Conservation (phyloP, 2,797 vertebrate genomes). For the Chloroceryle inda region DNA sequence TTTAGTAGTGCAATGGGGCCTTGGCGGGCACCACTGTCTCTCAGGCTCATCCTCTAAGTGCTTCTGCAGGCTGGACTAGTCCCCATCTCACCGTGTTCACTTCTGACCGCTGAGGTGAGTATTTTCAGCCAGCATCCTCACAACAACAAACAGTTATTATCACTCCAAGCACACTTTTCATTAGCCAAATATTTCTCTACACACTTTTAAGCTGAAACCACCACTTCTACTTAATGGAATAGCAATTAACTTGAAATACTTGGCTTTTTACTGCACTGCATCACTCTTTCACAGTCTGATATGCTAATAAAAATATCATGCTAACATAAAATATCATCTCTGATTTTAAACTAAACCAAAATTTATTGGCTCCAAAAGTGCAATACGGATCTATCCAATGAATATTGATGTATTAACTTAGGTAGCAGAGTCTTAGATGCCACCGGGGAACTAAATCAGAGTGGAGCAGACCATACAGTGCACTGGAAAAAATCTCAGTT, state of each 20-base stretch:
- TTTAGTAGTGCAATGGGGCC: background rate
- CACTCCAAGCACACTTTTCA: slow-evolving; percentile 47
- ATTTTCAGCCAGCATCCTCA: background rate
- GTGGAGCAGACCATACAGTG: background rate
- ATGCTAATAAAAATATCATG: slow-evolving; percentile 68
- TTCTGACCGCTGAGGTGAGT: background rate
- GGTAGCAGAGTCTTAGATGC: background rate
- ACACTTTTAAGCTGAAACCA: slow-evolving; percentile 40
- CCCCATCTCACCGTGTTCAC: background rate
- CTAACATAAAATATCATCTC: slow-evolving; percentile 57
- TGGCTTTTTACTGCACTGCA: slow-evolving; percentile 62
- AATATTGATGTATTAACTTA: slow-evolving; percentile 45
- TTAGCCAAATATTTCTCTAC: slow-evolving; percentile 56
- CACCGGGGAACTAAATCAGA: background rate
- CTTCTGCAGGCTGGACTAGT: background rate
- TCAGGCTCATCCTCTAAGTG: background rate
- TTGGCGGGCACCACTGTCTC: rapidly evolving
- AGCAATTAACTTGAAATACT: slow-evolving; percentile 72
- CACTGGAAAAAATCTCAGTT: background rate
- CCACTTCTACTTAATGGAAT: slow-evolving; percentile 62
- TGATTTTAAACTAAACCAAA: slow-evolving; percentile 60
- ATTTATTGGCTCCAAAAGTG: slow-evolving; percentile 38
- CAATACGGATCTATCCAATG: background rate
- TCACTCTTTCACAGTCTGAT: slow-evolving; percentile 50
- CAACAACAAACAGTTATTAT: slow-evolving; percentile 30